Base-by-base conservation (phyloP, 92 coral and sea anemone genomes). In the Actinernus sp. region DNA sequence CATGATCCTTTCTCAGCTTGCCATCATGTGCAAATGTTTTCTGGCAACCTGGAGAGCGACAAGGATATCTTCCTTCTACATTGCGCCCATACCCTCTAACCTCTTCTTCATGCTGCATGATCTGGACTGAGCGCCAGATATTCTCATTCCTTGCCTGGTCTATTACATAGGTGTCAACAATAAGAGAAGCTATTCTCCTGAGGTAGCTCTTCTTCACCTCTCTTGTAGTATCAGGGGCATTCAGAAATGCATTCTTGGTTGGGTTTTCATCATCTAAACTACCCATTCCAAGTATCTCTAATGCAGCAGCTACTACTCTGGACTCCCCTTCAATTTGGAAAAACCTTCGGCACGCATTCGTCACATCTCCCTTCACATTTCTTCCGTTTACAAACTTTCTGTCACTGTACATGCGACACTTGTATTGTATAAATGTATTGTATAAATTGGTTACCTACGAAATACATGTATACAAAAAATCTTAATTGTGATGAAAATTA, bases 351-450 rank as follows among this genome's bases (percentile, higher is more conserved):
- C 96, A 90, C n/a, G 96, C 92, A 3, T 78, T 44, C 2, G 85
- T 1, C 13, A 89, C 92, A 31, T 89, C 96, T 8, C 81, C 73
- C 49, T 85, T 85, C 16, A 90, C 89, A 59, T 90, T 90, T 3
- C 96, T 71, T 19, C 86, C 40, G 69, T 80, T 90, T 0, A 85
- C 46, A 18, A 90, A 58, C 27, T 68, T 89, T 51, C 88, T 27
- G 61, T 85, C 92, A 43, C 78, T 63, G 24, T 85, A 90, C 83
- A 85, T 18, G n/a, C 88, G 85, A 36, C 96, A 84, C 60, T 84
- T 89, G 71, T 88, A n/a, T n/a, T n/a, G n/a, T n/a, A n/a, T n/a
- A n/a, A n/a, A n/a, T n/a, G n/a, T n/a, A n/a, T n/a, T n/a, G n/a
- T n/a, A n/a, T n/a, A n/a, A n/a, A n/a, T n/a, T n/a, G n/a, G n/a